Percentiles rank a stretch among this genome's conserved stretches.
Conservation (phyloP, 2,888 invertebrate species). For the Cenopis cana region DNA sequence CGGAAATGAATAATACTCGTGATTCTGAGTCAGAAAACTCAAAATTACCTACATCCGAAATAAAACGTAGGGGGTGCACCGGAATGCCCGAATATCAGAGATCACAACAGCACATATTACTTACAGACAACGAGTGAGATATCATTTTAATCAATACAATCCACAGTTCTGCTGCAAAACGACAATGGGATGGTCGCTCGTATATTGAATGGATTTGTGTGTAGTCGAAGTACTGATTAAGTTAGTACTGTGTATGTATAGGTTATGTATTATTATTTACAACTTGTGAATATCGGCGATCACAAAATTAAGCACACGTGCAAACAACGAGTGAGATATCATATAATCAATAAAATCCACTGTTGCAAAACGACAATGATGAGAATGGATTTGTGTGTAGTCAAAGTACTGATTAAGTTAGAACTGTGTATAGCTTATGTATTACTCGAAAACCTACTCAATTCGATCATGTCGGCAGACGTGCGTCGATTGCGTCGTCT, state of each 20-base stretch:
- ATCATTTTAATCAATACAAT: background rate
- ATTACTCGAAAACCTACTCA: slow-evolving; percentile 33
- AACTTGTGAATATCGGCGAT: no score
- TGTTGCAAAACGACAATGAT: background rate
- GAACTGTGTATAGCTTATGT: slow-evolving; percentile 4
- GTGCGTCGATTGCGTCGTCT: slow-evolving; percentile 9
- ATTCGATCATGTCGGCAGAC: slow-evolving; percentile 22
- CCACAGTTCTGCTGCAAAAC: background rate
- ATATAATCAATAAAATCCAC: background rate
- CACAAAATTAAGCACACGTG: no score
- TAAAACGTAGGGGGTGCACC: no score
- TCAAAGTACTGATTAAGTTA: background rate
- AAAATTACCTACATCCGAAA: no score
- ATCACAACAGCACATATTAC: no score
- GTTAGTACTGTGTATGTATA: background rate
- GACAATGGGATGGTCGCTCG: background rate
- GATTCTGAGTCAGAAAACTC: no score
- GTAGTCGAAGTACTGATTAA: background rate
- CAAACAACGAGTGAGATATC: no score
- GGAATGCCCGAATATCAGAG: no score
- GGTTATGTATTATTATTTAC: no score
- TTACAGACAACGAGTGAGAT: no score
- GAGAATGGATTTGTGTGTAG: no score
- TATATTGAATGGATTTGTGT: background rate
- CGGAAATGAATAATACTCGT: no score